Evolutionary conservation across 2,113 vertebrate species (phyloP), one percentile per base, ranked within the genome.

Genomic region (Pycnonotus jocosus): DNA sequence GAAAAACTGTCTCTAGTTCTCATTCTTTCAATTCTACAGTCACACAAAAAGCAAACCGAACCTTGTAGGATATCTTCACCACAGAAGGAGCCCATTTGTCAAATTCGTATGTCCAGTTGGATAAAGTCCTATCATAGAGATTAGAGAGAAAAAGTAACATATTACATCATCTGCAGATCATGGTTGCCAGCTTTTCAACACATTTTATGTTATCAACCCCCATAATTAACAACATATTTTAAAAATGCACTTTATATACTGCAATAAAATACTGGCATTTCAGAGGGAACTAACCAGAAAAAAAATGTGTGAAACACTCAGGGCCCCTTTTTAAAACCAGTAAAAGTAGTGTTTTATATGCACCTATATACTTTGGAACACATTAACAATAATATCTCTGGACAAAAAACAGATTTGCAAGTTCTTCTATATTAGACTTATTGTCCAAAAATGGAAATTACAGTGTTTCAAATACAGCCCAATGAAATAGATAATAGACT

Each of bases 1-100:
- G 48, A 71, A 91, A 92, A 91, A 28, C n/a, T 70, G 33, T 22
- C 25, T 79, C 77, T 92, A 68, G 70, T 87, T 96, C 56, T 91
- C 50, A 64, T 73, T 80, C 66, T 57, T 92, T 81, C 54, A 84
- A 66, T 73, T 91, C 88, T 91, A 74, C 65, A 58, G 38, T 74
- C 13, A 94, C 37, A 58, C 8, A 37, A 60, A 37, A 96, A 82
- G 35, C 30, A 57, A 88, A 97, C 74, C 97, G 98, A 97, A 99
- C 99, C 99, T 99, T 99, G 98, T 99, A 99, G 77, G 99, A 98
- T 92, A 99, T 99, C 97, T 99, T 99, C 95, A 99, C 99, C 93
- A 99, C 98, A 86, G 99, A 99, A 70, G 99, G 99, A 27, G 99
- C 98, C 99, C 99, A 99, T 97, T 99, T 99, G 98, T 99, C 99